These are phyloP conservation scores for Ennomos quercinarius DNA, from an alignment of 2,888 invertebrate species.

Conservation along the genomic window DNA sequence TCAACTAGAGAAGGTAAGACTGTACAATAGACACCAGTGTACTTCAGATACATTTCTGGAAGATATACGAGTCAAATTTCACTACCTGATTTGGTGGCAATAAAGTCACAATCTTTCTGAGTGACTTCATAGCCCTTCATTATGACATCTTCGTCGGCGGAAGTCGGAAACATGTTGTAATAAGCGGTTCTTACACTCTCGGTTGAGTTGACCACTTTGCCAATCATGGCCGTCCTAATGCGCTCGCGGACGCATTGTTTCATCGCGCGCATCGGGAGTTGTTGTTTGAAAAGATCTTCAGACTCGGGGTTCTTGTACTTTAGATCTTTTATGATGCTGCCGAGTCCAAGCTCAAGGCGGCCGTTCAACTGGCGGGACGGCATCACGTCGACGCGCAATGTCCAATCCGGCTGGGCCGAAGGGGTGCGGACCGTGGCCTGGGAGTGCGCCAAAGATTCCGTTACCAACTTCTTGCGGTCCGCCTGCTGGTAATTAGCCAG, in stretches of 20 bases:
- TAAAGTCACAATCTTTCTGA: slow-evolving; percentile 1
- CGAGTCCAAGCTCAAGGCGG: slow-evolving; percentile 71
- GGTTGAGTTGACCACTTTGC: slow-evolving; percentile 53
- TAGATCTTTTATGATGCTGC: slow-evolving; percentile 63
- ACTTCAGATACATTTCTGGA: slow-evolving; percentile 7
- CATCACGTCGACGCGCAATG: slow-evolving; percentile 46
- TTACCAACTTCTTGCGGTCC: slow-evolving; percentile 45
- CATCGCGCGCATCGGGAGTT: slow-evolving; percentile 48
- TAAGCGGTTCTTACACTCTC: slow-evolving; percentile 54
- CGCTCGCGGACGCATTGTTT: slow-evolving; percentile 68
- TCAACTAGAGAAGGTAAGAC: slow-evolving; percentile 3
- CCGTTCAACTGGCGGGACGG: slow-evolving; percentile 60
- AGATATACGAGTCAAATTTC: slow-evolving; percentile 11
- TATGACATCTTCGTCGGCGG: slow-evolving; percentile 58
- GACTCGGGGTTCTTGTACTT: slow-evolving; percentile 32
- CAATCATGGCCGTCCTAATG: slow-evolving; percentile 60
- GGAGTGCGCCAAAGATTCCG: slow-evolving; percentile 36
- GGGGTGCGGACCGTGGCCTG: slow-evolving; percentile 38
- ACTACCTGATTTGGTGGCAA: slow-evolving; percentile 36
- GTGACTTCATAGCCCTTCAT: slow-evolving; percentile 42
- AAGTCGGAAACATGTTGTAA: slow-evolving; percentile 53
- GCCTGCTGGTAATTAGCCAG: slow-evolving; percentile 40
- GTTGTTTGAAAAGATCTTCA: slow-evolving; percentile 5
- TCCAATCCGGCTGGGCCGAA: slow-evolving; percentile 8
- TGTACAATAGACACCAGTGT: slow-evolving; percentile 12